Evolutionary conservation across 2,888 invertebrate species (phyloP).

Genomic region (Himalopsyche tibetana): DNA sequence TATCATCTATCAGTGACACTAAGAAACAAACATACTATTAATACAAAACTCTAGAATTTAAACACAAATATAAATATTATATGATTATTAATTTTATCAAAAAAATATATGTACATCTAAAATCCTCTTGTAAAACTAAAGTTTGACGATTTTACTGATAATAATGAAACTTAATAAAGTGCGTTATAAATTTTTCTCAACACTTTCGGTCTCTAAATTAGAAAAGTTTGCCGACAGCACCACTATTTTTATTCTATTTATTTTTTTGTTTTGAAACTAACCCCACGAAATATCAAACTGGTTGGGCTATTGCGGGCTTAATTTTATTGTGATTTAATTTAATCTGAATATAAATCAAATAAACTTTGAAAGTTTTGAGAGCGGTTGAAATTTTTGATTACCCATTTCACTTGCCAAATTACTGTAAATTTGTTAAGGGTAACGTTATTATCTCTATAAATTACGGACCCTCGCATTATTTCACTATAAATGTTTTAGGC

Average conservation of each 20-base stretch:
- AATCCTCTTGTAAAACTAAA: no score
- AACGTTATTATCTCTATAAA: constrained; percentile 40
- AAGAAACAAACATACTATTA: no score
- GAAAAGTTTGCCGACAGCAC: constrained; percentile 2
- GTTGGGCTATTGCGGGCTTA: neutral
- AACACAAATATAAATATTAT: no score
- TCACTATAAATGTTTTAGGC: constrained; percentile 25
- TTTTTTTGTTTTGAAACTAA: constrained; percentile 1
- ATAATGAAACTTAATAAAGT: neutral
- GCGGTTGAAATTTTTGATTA: constrained; percentile 29
- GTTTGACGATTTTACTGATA: no score
- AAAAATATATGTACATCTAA: no score
- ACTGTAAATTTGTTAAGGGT: constrained; percentile 40
- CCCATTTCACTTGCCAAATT: constrained; percentile 26
- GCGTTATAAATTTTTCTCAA: neutral
- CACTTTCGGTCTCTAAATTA: neutral
- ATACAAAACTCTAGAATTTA: no score
- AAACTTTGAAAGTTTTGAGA: neutral
- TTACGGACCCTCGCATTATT: constrained; percentile 18
- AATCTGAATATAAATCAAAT: constrained; percentile 39
- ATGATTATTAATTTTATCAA: no score
- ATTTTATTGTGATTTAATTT: constrained; percentile 29
- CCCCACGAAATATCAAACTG: neutral
- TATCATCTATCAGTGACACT: no score
- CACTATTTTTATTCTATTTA: neutral